A percentile compares a stretch with the other conserved stretches of the same genome.
Evolutionary conservation across 2,888 invertebrate genomes (phyloP).

Genomic region (Napeogenes inachia): DNA sequence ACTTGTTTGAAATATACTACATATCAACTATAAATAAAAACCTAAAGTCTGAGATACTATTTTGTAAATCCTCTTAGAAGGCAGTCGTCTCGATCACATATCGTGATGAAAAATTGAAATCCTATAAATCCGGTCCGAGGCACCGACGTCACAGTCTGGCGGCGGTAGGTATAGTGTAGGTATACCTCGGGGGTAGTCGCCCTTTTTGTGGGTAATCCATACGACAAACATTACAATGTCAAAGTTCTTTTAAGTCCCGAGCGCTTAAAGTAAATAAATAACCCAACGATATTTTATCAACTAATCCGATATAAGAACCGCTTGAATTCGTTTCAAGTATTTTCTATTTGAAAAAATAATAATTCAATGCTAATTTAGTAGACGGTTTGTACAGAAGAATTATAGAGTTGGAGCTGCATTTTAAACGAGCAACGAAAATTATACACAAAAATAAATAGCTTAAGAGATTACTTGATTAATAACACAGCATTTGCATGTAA

Average conservation of each 20-base stretch:
- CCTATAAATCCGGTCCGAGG: conserved; percentile 1
- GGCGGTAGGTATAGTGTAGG: background rate
- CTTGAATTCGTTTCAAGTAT: background rate
- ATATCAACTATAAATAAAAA: background rate
- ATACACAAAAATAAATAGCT: background rate
- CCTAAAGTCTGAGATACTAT: background rate
- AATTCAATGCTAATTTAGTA: no score
- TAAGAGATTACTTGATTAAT: conserved; percentile 8
- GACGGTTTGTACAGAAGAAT: no score
- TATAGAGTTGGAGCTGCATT: background rate
- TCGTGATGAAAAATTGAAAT: conserved; percentile 6
- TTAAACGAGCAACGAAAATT: background rate
- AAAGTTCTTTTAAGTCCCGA: background rate
- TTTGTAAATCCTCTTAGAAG: background rate
- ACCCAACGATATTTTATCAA: background rate
- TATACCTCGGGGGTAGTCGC: background rate
- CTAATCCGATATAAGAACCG: background rate
- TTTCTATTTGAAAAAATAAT: background rate
- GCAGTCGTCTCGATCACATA: background rate
- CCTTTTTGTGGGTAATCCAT: conserved; percentile 4
- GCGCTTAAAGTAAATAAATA: conserved; percentile 1
- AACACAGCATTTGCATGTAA: conserved; percentile 7
- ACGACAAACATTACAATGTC: conserved; percentile 5
- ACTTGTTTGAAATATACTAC: no score
- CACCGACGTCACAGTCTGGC: conserved; percentile 3